Conservation (phyloP, 2,888 invertebrate genomes). For the Rhagophthalmus giganteus region DNA sequence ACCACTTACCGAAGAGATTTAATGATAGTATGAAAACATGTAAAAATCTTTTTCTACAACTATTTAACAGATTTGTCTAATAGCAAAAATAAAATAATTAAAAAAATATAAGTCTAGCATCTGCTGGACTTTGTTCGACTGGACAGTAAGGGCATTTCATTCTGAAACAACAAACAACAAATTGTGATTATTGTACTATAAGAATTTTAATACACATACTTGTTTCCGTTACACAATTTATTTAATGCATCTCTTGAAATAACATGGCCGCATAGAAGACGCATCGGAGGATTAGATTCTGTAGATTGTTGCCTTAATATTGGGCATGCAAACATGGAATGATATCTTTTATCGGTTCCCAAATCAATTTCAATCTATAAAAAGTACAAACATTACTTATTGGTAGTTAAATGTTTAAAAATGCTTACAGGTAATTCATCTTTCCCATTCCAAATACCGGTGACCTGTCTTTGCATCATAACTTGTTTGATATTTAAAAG, state of each 20-base stretch:
- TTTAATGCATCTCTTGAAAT: conserved; percentile 96
- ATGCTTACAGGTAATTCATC: conserved; percentile 90
- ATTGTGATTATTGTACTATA: too few species aligned
- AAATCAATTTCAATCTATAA: conserved; percentile 91
- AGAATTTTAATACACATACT: conserved; percentile 70
- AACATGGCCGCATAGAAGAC: conserved; percentile 96
- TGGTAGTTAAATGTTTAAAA: conserved; percentile 2
- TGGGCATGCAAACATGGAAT: conserved; percentile 98
- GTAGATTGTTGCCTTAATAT: conserved; percentile 96
- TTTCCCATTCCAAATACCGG: conserved; percentile 91
- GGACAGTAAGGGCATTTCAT: conserved; percentile 99
- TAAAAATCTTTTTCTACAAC: conserved; percentile 23
- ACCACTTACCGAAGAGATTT: conserved; percentile 29
- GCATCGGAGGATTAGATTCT: conserved; percentile 96
- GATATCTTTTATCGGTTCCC: conserved; percentile 87
- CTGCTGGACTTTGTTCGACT: conserved; percentile 90
- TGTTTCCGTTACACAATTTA: conserved; percentile 90
- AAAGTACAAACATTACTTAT: too few species aligned
- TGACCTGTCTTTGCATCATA: conserved; percentile 85
- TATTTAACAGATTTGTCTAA: conserved; percentile 22
- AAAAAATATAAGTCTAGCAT: conserved; percentile 91
- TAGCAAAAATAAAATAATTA: conserved; percentile 53
- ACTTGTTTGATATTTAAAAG: conserved; percentile 91
- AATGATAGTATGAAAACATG: conserved; percentile 27
- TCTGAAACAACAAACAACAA: conserved; percentile 62